Evolutionary conservation across 2,797 vertebrate genomes (phyloP), one percentile per base, ranked within the genome.

Genomic region (Florisuga fusca): DNA sequence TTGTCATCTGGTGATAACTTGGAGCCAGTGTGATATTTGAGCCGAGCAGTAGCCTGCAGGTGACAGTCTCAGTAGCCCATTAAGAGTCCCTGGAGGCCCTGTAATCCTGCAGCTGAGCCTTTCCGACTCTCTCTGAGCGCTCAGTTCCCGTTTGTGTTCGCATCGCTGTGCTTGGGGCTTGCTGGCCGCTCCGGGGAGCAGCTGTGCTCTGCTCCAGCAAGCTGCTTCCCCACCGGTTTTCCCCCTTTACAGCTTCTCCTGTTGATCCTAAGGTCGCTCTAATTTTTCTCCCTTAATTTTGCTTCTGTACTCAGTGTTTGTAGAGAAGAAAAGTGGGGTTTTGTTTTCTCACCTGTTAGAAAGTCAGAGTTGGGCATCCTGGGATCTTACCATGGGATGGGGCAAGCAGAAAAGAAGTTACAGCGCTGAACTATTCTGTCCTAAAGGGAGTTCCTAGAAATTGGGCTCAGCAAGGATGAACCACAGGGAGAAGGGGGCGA

Each of bases 1-100:
- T 81, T 1, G 2, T 91, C 62, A 75, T 81, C 85, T 95, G 81
- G 66, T 55, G 38, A 48, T 89, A 94, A 85, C 88, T 95, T 95
- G 54, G 15, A 86, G 69, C 31, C 62, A 57, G 61, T 17, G 83
- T 87, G 93, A 95, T 14, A 96, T 96, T 68, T 82, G 93, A 96
- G 93, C 93, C 6, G 2, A 87, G 67, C 34, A 89, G 87, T 59
- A 86, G 89, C 78, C 84, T 80, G 90, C 91, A 96, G 94, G 94
- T 94, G 94, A 96, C 90, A 87, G 82, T 25, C 84, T 84, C 77
- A 79, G 68, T 72, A 87, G 78, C 72, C 95, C 94, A 96, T 97
- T 97, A 96, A 36, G 46, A 57, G 66, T 93, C 94, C 31, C 90
- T 41, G 0, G 89, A 51, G 93, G 20, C 85, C 83, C 72, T 89